Percentiles rank a stretch among this genome's conserved stretches.
These are phyloP conservation scores for Lasioglossum pauxillum DNA, from an alignment of 2,888 invertebrate species.

Conservation along the genomic window DNA sequence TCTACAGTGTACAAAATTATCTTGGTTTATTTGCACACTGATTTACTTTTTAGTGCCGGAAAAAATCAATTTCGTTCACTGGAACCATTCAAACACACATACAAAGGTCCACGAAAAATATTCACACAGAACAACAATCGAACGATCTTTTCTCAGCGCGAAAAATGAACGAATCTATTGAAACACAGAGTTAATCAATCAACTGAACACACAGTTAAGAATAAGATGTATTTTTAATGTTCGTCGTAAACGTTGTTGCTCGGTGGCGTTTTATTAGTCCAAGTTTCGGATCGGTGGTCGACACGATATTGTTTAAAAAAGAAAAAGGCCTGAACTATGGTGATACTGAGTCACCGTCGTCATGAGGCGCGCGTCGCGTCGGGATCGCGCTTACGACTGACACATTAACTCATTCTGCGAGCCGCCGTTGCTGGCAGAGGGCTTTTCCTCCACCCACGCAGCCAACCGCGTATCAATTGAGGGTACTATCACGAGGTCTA, in stretches of 20 bases:
- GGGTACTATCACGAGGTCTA: conserved; percentile 62
- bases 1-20: neutral
- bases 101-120: neutral
- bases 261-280: neutral
- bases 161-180: neutral
- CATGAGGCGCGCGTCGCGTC: conserved; percentile 74
- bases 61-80: neutral
- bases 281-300: neutral
- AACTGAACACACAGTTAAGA: neutral
- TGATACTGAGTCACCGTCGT: neutral
- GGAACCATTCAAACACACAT: neutral
- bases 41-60: neutral
- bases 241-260: neutral
- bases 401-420: conserved; percentile 70
- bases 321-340: neutral
- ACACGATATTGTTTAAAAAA: neutral
- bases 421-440: conserved; percentile 60
- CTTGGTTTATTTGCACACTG: neutral
- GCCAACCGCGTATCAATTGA: conserved; percentile 64
- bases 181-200: neutral
- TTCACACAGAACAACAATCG: neutral
- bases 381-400: conserved; percentile 81
- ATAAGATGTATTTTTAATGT: neutral
- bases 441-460: conserved; percentile 70
- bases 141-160: neutral